These are phyloP conservation scores for Burhinus bistriatus DNA, from an alignment of 2,113 vertebrate species.

Conservation along the genomic window DNA sequence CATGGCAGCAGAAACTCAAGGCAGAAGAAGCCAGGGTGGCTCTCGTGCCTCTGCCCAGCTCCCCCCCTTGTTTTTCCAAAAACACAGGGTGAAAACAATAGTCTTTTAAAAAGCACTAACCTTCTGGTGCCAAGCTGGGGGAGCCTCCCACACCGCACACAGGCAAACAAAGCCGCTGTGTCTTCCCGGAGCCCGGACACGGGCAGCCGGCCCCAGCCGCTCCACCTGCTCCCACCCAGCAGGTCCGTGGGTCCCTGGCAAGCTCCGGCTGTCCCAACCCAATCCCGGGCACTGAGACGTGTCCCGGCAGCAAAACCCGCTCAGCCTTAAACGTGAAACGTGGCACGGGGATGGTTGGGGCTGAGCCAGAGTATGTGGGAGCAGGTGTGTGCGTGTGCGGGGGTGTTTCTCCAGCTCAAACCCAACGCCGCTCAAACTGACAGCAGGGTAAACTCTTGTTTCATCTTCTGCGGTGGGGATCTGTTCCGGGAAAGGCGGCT, in stretches of 20 bases:
- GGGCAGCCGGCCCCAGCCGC: not conserved
- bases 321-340: accelerated
- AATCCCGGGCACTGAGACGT: accelerated
- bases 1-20: not conserved
- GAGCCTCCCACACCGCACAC: not conserved
- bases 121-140: conserved; percentile 8
- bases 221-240: not conserved
- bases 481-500: not conserved
- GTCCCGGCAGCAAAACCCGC: not conserved
- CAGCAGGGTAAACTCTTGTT: not conserved
- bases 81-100: not conserved
- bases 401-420: not conserved
- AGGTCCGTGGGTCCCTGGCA: accelerated
- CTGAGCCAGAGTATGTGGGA: not conserved
- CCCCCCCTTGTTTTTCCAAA: not conserved
- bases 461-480: not conserved
- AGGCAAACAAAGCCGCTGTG: not conserved
- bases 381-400: not conserved
- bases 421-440: not conserved
- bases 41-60: not conserved
- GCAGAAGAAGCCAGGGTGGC: not conserved
- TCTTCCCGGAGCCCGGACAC: not conserved
- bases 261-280: not conserved
- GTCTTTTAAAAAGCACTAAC: not conserved
- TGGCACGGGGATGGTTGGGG: accelerated